phyloP scores from a whole-genome alignment of 2,113 vertebrate species.

The Festucalex cinctus region DNA sequence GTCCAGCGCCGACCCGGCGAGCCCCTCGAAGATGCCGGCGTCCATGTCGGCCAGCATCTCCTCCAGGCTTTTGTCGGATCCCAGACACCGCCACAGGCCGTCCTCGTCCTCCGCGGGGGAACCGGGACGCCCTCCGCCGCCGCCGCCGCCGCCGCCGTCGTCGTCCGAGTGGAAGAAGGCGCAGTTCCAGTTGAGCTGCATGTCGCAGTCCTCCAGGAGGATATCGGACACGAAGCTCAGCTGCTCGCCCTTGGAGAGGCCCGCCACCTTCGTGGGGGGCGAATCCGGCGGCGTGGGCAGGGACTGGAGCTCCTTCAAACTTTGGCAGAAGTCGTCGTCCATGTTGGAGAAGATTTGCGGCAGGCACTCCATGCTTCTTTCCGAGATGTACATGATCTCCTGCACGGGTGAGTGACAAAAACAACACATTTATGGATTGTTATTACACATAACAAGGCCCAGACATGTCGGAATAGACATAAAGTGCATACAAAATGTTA shows the following conservation, averaged over 20 bases:
- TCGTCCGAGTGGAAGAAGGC: slow-evolving; percentile 41
- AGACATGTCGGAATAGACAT: neutral
- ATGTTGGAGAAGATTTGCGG: slow-evolving; percentile 22
- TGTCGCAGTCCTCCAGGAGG: slow-evolving; percentile 70
- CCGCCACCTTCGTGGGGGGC: slow-evolving; percentile 62
- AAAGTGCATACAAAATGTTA: neutral
- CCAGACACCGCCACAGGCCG: slow-evolving; percentile 61
- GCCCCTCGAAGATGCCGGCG: slow-evolving; percentile 72
- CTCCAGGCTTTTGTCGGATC: slow-evolving; percentile 43
- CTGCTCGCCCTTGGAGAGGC: slow-evolving; percentile 72
- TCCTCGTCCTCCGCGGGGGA: slow-evolving; percentile 48
- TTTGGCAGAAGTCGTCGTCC: slow-evolving; percentile 72
- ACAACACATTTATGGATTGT: neutral
- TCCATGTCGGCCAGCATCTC: slow-evolving; percentile 75
- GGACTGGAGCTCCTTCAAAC: slow-evolving; percentile 69
- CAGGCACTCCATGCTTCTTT: neutral
- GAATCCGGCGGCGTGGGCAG: slow-evolving; percentile 43
- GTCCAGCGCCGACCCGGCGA: slow-evolving; percentile 69
- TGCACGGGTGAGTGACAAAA: slow-evolving; percentile 5
- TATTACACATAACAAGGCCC: neutral
- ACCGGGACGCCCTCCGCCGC: neutral
- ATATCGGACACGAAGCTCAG: slow-evolving; percentile 74
- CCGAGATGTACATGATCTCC: slow-evolving; percentile 4
- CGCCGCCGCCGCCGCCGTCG: slow-evolving; percentile 18
- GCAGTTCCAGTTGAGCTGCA: slow-evolving; percentile 67